phyloP scores from a whole-genome alignment of 2,888 invertebrate species.

The Platerodrilus igneus region DNA sequence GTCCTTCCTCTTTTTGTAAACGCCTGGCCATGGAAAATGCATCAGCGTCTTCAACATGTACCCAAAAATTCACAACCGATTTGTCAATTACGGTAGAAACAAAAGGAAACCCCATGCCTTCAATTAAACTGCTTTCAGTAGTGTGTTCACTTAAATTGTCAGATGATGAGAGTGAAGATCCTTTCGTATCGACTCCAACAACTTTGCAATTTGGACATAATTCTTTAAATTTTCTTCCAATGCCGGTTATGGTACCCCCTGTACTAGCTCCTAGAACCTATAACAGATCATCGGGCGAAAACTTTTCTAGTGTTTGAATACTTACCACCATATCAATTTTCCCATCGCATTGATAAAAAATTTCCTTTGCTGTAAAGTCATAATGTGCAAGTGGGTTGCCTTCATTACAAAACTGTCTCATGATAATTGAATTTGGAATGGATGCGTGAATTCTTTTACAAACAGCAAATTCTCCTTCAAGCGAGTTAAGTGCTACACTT shows the following conservation, averaged over 20 bases:
- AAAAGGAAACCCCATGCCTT: constrained; percentile 96
- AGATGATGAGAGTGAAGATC: constrained; percentile 85
- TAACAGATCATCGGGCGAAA: not conserved
- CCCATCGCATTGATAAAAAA: constrained; percentile 76
- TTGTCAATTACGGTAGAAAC: constrained; percentile 84
- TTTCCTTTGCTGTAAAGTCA: constrained; percentile 93
- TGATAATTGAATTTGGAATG: constrained; percentile 85
- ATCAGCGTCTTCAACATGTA: constrained; percentile 75
- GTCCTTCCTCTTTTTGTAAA: constrained; percentile 87
- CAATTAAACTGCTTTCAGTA: constrained; percentile 74
- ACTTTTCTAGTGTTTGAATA: constrained; percentile 9
- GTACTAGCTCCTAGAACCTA: constrained; percentile 79
- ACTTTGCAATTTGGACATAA: constrained; percentile 71
- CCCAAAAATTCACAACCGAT: constrained; percentile 79
- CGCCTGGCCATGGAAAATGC: constrained; percentile 80
- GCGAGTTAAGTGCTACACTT: constrained; percentile 81
- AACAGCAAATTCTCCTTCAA: constrained; percentile 86
- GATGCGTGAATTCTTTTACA: constrained; percentile 76
- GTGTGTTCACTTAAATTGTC: constrained; percentile 69
- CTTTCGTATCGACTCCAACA: constrained; percentile 87
- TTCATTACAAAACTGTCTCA: constrained; percentile 94
- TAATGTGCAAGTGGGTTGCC: constrained; percentile 98
- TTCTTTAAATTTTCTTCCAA: constrained; percentile 89
- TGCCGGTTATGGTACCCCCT: constrained; percentile 90
- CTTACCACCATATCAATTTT: constrained; percentile 82